These are phyloP conservation scores for Smittia sp. DNA, from an alignment of 2,888 invertebrate species.

Conservation along the genomic window DNA sequence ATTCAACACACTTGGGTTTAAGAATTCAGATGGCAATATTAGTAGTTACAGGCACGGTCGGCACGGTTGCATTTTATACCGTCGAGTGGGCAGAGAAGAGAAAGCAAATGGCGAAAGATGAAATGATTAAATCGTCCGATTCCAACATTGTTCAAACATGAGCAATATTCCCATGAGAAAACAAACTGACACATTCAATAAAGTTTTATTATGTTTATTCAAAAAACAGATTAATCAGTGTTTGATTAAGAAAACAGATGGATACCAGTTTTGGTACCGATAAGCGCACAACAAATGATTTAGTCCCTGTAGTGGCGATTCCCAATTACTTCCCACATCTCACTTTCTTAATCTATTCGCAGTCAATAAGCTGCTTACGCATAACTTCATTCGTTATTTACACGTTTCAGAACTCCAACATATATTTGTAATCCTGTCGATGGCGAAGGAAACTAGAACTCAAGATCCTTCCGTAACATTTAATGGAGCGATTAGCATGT, in stretches of 20 bases:
- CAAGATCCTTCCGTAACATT: neutral
- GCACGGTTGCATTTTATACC: slow-evolving; percentile 72
- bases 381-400: slow-evolving; percentile 21
- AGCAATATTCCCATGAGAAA: neutral
- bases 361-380: slow-evolving; percentile 29
- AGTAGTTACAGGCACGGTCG: slow-evolving; percentile 66
- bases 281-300: too few species aligned
- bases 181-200: neutral
- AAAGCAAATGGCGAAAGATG: slow-evolving; percentile 44
- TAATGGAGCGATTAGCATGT: slow-evolving; percentile 33
- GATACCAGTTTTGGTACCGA: neutral
- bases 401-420: neutral
- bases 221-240: neutral
- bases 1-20: slow-evolving; percentile 69
- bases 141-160: slow-evolving; percentile 23
- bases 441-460: neutral
- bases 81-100: slow-evolving; percentile 65
- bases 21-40: slow-evolving; percentile 72
- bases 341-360: slow-evolving; percentile 16
- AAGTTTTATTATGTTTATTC: neutral
- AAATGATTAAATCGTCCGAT: slow-evolving; percentile 39
- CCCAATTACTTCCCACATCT: neutral
- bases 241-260: neutral
- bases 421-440: neutral
- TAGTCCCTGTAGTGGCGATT: too few species aligned